These are phyloP conservation scores for Drosophila oshimai DNA, from an alignment of 1,140 invertebrate species.

Conservation along the genomic window DNA sequence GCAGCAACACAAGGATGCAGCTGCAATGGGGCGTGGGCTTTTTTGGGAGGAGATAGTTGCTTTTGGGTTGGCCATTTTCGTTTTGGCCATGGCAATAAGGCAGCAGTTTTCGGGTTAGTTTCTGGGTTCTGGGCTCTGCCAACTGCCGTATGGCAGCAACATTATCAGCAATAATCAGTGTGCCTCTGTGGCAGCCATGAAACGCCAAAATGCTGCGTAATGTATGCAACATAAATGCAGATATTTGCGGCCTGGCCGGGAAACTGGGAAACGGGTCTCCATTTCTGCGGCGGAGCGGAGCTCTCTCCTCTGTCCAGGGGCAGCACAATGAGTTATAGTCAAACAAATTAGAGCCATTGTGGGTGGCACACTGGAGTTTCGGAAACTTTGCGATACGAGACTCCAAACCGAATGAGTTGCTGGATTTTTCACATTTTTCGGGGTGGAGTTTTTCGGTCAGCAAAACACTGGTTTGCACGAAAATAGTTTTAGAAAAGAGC, in stretches of 20 bases:
- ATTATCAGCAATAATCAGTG: conserved; percentile 72
- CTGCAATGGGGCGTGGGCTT: conserved; percentile 1
- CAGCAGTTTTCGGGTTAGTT: conserved; percentile 40
- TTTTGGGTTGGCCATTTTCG: conserved; percentile 51
- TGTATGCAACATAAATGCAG: conserved; percentile 68
- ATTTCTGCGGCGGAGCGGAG: conserved; percentile 3
- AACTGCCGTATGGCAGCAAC: conserved; percentile 42
- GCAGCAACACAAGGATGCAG: conserved; percentile 12
- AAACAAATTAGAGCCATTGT: conserved; percentile 7
- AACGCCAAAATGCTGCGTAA: conserved; percentile 70
- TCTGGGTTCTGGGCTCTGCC: conserved; percentile 7
- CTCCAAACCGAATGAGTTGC: not conserved
- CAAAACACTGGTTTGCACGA: not conserved
- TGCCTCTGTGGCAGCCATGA: conserved; percentile 39
- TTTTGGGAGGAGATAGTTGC: conserved; percentile 9
- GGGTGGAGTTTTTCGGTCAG: not conserved
- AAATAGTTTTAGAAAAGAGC: not conserved
- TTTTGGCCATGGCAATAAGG: conserved; percentile 54
- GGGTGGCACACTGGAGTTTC: not conserved
- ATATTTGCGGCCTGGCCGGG: conserved; percentile 44
- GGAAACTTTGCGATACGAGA: not conserved
- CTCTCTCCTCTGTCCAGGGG: not conserved
- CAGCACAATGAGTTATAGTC: conserved; percentile 26
- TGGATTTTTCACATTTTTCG: not conserved
- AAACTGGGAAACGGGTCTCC: not conserved